Percentiles rank a stretch among this genome's conserved stretches.
Conservation (phyloP, 2,797 vertebrate species). For the Bradypodion ventrale region DNA sequence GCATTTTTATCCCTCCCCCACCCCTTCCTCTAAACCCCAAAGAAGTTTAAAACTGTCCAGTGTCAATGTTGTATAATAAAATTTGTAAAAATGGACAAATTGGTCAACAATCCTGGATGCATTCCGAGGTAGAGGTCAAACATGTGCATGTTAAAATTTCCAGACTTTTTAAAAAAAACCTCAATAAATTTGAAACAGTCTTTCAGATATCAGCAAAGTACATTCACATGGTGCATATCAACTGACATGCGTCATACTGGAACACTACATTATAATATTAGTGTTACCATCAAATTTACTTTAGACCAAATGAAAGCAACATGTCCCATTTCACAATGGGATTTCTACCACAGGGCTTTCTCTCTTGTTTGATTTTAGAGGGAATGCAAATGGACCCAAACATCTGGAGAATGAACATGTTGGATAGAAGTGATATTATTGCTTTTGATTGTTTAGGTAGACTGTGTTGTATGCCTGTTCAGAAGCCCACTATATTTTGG, state of each 20-base stretch:
- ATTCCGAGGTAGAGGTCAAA: constrained; percentile 33
- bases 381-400: constrained; percentile 12
- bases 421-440: neutral
- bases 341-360: constrained; percentile 42
- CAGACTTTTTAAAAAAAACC: constrained; percentile 53
- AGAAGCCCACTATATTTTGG: neutral
- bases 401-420: constrained; percentile 2
- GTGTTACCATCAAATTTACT: constrained; percentile 47
- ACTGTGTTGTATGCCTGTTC: neutral
- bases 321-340: constrained; percentile 20
- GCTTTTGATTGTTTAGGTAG: constrained; percentile 1
- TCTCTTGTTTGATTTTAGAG: neutral
- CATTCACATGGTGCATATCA: constrained; percentile 22
- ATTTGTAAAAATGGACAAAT: constrained; percentile 50
- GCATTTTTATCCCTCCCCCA: neutral
- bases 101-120: constrained; percentile 25
- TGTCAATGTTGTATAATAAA: constrained; percentile 47
- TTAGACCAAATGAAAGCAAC: constrained; percentile 57
- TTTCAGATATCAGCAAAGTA: constrained; percentile 39
- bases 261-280: constrained; percentile 45
- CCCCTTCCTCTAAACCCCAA: constrained; percentile 37
- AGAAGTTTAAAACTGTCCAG: neutral
- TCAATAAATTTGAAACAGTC: constrained; percentile 47
- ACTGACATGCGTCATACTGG: constrained; percentile 44
- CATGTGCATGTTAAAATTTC: constrained; percentile 44